These are phyloP conservation scores for Zaprionus tsacasi DNA, from an alignment of 1,140 invertebrate genomes.

Conservation along the genomic window DNA sequence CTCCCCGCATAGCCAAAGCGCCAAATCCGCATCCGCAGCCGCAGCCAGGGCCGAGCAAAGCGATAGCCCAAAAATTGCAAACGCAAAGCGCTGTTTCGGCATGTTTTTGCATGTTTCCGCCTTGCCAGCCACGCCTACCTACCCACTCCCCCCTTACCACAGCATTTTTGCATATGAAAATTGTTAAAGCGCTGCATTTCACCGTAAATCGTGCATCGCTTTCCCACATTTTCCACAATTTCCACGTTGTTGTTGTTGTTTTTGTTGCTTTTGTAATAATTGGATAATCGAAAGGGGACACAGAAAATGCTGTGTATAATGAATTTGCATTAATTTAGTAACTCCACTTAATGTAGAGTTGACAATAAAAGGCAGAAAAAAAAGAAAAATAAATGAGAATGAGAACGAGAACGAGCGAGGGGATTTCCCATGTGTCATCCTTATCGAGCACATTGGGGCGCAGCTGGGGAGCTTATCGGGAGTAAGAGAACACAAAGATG, in stretches of 20 bases:
- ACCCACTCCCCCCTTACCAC: not conserved
- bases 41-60: slow-evolving; percentile 38
- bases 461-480: slow-evolving; percentile 1
- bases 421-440: not conserved
- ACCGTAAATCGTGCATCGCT: not conserved
- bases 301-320: not conserved
- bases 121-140: slow-evolving; percentile 2
- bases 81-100: slow-evolving; percentile 39
- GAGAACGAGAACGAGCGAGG: not conserved
- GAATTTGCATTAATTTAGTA: not conserved
- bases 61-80: slow-evolving; percentile 63
- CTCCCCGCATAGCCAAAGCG: slow-evolving; percentile 24
- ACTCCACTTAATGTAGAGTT: not conserved
- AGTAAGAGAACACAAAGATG: not conserved
- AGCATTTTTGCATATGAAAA: slow-evolving; percentile 19
- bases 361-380: not conserved
- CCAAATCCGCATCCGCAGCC: slow-evolving; percentile 55
- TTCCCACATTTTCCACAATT: slow-evolving; percentile 30
- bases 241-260: slow-evolving; percentile 47
- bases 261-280: slow-evolving; percentile 25
- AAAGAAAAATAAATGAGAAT: not conserved
- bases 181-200: slow-evolving; percentile 25
- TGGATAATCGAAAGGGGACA: not conserved
- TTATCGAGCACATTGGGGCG: not conserved
- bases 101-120: slow-evolving; percentile 59